These are phyloP conservation scores for Hetaerina titia DNA, from an alignment of 2,888 invertebrate genomes.

Conservation along the genomic window DNA sequence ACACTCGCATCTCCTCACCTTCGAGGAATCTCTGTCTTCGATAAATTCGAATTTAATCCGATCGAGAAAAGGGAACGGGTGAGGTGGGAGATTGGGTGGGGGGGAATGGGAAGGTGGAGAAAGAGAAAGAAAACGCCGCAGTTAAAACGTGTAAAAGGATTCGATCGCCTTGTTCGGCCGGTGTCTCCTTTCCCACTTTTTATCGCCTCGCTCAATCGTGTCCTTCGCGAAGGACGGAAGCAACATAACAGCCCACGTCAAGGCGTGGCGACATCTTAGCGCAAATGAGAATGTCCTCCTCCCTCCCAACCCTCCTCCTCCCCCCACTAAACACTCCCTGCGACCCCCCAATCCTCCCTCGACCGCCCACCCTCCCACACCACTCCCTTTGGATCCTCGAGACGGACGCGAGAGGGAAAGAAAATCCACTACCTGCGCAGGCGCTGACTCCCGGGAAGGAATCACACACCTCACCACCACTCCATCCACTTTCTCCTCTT, in stretches of 20 bases:
- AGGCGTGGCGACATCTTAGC: conserved; percentile 35
- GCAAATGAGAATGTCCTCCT: conserved; percentile 18
- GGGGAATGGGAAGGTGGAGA: neutral
- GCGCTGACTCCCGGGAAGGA: neutral
- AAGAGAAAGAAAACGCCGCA: neutral
- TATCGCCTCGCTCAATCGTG: conserved; percentile 13
- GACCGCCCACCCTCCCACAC: neutral
- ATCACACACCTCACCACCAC: neutral
- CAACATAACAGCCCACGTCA: conserved; percentile 27
- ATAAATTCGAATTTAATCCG: neutral
- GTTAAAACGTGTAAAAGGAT: conserved; percentile 17
- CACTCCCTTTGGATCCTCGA: neutral
- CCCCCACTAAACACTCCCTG: neutral
- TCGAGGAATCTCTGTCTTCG: neutral
- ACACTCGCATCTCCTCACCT: neutral
- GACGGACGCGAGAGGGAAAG: neutral
- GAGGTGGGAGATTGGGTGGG: no score
- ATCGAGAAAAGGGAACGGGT: neutral
- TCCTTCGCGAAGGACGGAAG: conserved; percentile 29
- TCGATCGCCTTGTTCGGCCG: neutral
- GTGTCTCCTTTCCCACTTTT: neutral
- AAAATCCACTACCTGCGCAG: neutral
- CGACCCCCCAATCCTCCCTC: neutral
- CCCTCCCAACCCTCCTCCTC: neutral
- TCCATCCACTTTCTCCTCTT: neutral